Evolutionary conservation across 1,140 invertebrate genomes (phyloP), one percentile per base, ranked within the genome.

Genomic region (Rhagoletis pomonella): DNA sequence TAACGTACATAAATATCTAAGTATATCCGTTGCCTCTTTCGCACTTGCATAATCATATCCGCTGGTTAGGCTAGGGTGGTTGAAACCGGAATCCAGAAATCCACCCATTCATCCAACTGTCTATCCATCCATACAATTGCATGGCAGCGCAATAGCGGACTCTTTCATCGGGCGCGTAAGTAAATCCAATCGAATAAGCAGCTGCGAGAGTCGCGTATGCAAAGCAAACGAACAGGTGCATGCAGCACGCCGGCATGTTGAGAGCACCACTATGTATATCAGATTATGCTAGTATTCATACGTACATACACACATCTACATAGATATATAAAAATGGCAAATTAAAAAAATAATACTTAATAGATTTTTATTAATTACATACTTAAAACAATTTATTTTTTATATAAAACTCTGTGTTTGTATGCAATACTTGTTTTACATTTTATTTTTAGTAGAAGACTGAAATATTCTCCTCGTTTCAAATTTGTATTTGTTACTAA

Each of bases 51-150:
- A 12, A 62, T 62, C 60, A 62, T 62, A 62, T 62, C 12, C 60
- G 73, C 39, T 67, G 64, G 64, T 81, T 81, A 47, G 73, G 73
- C 55, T 81, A 81, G 73, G 73, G 73, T 81, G 73, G 73, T 81
- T 81, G 73, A 81, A 81, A 81, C 73, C 73, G 73, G 73, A 81
- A 81, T 81, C 73, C 73, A n/a, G 55, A 77, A 81, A 81, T 81
- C 73, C 73, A 81, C 73, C 73, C 73, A 81, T 81, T 55, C 73
- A 81, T 81, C 47, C 73, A 81, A 19, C 50, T 42, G 55, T 55
- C 44, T 17, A 17, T 5, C 44, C 39, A 42, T 73, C 50, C 50
- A 10, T 55, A 5, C 50, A 7, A 55, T 3, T 17, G 47, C 17
- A 81, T 17, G 4, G 19, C n/a, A 81, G 73, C 73, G 73, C 73